Conservation (phyloP, 1,140 invertebrate species). For the Hyles vespertilio region DNA sequence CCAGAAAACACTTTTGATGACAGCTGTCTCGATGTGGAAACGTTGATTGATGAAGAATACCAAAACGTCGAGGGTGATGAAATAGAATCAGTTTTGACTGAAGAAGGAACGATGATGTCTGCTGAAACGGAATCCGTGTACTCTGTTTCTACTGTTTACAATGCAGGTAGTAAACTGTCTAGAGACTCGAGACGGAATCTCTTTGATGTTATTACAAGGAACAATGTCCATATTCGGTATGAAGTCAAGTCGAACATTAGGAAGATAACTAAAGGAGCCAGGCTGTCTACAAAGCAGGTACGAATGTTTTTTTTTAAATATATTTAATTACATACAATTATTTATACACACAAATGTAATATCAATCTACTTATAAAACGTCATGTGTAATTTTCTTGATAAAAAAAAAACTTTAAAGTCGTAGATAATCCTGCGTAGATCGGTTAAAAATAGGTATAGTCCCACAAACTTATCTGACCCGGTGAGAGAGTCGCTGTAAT, state of each 20-base stretch:
- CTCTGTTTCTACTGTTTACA: slow-evolving; percentile 61
- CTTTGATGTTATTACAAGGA: slow-evolving; percentile 66
- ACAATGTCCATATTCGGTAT: slow-evolving; percentile 62
- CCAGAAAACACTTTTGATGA: slow-evolving; percentile 57
- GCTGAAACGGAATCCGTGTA: slow-evolving; percentile 61
- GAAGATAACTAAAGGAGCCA: slow-evolving; percentile 69
- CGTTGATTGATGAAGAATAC: slow-evolving; percentile 67
- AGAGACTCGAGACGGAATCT: slow-evolving; percentile 59
- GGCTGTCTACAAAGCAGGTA: slow-evolving; percentile 71
- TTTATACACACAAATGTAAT: too few relatives aligned
- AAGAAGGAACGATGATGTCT: slow-evolving; percentile 54
- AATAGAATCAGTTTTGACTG: slow-evolving; percentile 57
- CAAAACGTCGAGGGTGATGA: slow-evolving; percentile 65
- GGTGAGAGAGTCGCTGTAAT: too few relatives aligned
- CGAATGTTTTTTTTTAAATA: slow-evolving; percentile 8
- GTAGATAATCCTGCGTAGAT: too few relatives aligned
- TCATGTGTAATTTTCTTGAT: too few relatives aligned
- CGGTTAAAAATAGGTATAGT: too few relatives aligned
- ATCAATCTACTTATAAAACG: too few relatives aligned
- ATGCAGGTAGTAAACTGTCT: slow-evolving; percentile 48
- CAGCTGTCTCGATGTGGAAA: slow-evolving; percentile 57
- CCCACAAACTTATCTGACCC: too few relatives aligned
- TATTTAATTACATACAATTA: too few relatives aligned
- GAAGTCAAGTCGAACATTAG: slow-evolving; percentile 68
- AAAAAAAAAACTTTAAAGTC: too few relatives aligned